A percentile compares a stretch with the other conserved stretches of the same genome.
These are phyloP conservation scores for Ennomos erosarius DNA, from an alignment of 2,888 invertebrate genomes.

Conservation along the genomic window DNA sequence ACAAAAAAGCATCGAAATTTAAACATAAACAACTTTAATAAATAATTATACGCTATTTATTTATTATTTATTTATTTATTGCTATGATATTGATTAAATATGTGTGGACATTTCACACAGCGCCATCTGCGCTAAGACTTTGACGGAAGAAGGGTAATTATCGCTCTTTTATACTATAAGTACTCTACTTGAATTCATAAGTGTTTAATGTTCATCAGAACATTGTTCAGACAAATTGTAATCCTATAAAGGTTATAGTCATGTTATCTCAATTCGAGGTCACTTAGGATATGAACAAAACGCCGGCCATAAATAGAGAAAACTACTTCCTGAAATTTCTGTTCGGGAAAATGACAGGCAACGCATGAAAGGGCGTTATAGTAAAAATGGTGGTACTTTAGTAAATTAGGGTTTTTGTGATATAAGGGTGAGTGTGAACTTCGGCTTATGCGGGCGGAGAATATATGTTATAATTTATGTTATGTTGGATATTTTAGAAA, in stretches of 20 bases:
- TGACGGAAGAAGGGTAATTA: no score
- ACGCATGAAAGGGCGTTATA: constrained; percentile 26
- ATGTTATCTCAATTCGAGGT: no score
- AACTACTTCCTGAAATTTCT: constrained; percentile 30
- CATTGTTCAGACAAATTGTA: no score
- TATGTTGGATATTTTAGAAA: not conserved
- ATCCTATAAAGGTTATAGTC: no score
- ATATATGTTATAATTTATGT: not conserved
- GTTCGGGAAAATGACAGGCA: constrained; percentile 27
- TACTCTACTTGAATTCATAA: not conserved
- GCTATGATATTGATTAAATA: no score
- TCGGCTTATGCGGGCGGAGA: not conserved
- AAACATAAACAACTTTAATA: no score
- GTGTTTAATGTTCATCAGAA: no score
- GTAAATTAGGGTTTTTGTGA: constrained; percentile 21
- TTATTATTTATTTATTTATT: no score
- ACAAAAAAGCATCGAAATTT: no score
- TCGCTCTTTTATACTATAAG: not conserved
- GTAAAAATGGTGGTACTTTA: constrained; percentile 29
- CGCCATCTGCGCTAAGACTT: no score
- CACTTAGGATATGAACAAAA: constrained; percentile 24
- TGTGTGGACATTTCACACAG: no score
- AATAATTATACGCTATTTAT: no score
- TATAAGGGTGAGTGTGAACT: constrained; percentile 21
- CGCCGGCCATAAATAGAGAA: constrained; percentile 28